Conservation (phyloP, 2,113 vertebrate genomes). For the Neofelis nebulosa region DNA sequence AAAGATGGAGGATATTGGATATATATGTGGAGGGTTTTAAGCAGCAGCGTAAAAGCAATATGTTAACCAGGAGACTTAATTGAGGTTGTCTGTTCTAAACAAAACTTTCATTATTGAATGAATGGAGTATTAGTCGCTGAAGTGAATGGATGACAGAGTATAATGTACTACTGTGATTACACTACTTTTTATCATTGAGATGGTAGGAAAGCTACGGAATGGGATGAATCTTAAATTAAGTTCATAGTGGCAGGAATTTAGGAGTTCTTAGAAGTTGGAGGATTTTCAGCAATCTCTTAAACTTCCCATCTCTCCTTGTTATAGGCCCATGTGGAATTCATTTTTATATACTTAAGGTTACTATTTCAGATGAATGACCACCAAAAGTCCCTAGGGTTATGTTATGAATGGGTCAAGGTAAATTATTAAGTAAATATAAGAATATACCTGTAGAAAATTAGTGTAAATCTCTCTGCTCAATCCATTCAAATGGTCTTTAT, state of each 20-base stretch:
- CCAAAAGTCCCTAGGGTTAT: neutral
- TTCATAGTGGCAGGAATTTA: neutral
- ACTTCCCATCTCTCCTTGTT: neutral
- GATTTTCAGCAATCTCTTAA: neutral
- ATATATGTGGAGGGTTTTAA: neutral
- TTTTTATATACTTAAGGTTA: neutral
- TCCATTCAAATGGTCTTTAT: neutral
- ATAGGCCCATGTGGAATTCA: neutral
- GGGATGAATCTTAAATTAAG: neutral
- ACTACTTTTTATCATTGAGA: neutral
- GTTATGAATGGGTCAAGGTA: neutral
- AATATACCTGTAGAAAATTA: neutral
- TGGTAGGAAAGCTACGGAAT: neutral
- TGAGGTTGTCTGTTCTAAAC: neutral
- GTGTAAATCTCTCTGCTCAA: neutral
- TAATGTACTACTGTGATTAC: neutral
- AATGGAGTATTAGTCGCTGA: neutral
- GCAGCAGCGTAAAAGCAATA: neutral
- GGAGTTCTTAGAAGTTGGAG: neutral
- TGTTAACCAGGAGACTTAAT: neutral
- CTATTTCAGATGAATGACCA: neutral
- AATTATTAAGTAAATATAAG: neutral
- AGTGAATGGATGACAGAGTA: neutral
- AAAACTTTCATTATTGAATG: neutral
- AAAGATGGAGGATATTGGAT: neutral